These are phyloP conservation scores for Scaptomyza cyrtandrae DNA, from an alignment of 2,888 invertebrate species.

Conservation along the genomic window DNA sequence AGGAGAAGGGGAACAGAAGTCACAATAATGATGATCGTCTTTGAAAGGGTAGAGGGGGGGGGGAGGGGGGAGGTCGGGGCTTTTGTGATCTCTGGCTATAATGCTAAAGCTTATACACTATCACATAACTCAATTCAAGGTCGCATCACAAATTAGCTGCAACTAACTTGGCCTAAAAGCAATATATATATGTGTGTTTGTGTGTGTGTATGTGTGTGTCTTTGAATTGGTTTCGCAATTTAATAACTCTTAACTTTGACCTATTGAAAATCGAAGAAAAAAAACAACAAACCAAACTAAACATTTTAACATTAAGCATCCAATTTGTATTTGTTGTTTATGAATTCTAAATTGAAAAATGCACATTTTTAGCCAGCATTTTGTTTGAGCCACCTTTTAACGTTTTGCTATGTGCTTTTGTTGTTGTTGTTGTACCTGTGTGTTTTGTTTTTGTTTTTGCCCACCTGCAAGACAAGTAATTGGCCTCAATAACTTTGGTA, in stretches of 20 bases:
- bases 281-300: conserved; percentile 3
- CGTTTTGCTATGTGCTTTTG: too few species aligned
- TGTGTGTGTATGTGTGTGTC: conserved; percentile 1
- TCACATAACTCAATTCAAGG: conserved; percentile 51
- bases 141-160: conserved; percentile 55
- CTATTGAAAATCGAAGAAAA: too few species aligned
- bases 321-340: conserved; percentile 1
- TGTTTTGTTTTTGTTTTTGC: conserved; percentile 44
- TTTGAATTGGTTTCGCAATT: conserved; percentile 13
- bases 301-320: conserved; percentile 11
- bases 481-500: conserved; percentile 81
- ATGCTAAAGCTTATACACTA: conserved; percentile 65
- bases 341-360: conserved; percentile 18
- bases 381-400: too few species aligned
- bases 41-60: conserved; percentile 16
- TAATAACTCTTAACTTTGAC: conserved; percentile 46
- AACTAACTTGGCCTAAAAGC: conserved; percentile 31
- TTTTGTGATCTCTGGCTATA: conserved; percentile 57
- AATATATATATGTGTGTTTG: neutral
- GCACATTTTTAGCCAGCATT: conserved; percentile 3
- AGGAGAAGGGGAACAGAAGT: neutral
- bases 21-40: conserved; percentile 40
- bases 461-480: conserved; percentile 80
- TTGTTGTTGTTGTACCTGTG: neutral
- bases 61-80: neutral